Base-by-base conservation (phyloP, 2,797 vertebrate species). In the Eulemur albifrons region DNA sequence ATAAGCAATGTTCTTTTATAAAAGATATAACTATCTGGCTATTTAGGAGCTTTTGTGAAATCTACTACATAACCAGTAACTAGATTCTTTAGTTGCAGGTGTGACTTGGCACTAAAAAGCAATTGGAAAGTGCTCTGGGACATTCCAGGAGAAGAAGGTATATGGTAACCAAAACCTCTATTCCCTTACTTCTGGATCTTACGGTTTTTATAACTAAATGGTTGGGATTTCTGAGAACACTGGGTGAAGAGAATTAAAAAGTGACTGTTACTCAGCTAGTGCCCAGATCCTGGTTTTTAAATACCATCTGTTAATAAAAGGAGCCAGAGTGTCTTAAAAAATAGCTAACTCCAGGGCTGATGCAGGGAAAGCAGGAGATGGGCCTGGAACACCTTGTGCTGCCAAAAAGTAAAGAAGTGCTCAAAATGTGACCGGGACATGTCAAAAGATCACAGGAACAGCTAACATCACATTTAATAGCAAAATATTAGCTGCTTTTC, bases 1-100 rank as follows among this genome's bases (percentile, higher is more conserved):
- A 91, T 20, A 89, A 50, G 40, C 21, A 43, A 82, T 73, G 25
- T 14, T 87, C 69, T 82, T 50, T 86, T 43, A 88, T 40, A 63
- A 92, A 67, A 72, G 35, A 70, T 18, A 57, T 18, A 86, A 91
- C 15, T 76, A 32, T 87, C 82, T 82, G 65, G n/a, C 25, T 65
- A 92, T 82, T 76, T 77, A 52, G 40, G 50, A 81, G 69, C 32
- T 69, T 97, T 17, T 89, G 57, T 83, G 57, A 93, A 84, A 85
- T 35, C 84, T 69, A 54, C 20, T 67, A 54, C 35, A 92, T 77
- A 45, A 86, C 7, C 59, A 86, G 18, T 81, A 94, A 77, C 25
- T 57, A 73, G 52, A 82, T 40, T n/a, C 32, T 93, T 93, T 38
- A 96, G 43, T 9, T 63, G 14, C 57, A 92, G 21, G 54, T 85